Evolutionary conservation across 2,797 vertebrate species (phyloP).

Genomic region (Bucorvus abyssinicus): DNA sequence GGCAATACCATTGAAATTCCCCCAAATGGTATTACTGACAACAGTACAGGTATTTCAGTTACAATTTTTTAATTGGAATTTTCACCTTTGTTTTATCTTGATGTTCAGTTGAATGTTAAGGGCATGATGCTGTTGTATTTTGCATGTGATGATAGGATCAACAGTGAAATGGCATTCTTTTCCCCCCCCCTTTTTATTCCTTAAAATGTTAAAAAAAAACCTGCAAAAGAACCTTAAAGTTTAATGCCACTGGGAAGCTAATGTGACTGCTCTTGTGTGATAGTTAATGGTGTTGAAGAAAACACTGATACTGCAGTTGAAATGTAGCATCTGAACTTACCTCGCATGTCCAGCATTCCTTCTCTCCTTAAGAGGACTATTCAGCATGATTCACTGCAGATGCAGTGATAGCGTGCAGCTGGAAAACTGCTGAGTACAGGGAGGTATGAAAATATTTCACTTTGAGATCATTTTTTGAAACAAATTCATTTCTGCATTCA

Average conservation of each 20-base stretch:
- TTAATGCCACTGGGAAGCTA: constrained; percentile 22
- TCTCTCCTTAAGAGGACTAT: constrained; percentile 37
- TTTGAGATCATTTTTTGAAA: constrained; percentile 40
- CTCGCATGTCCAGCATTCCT: constrained; percentile 28
- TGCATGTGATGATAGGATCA: not conserved
- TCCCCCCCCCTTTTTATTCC: not conserved
- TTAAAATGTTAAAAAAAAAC: not conserved
- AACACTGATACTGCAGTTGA: not conserved
- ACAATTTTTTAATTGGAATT: not conserved
- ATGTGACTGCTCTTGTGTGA: constrained; percentile 31
- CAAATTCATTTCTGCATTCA: not conserved
- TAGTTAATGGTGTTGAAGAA: constrained; percentile 25
- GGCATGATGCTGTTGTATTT: not conserved
- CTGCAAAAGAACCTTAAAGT: not conserved
- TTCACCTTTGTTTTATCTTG: not conserved
- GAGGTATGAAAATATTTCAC: constrained; percentile 42
- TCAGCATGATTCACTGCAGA: constrained; percentile 62
- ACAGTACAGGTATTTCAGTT: not conserved
- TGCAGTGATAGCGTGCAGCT: constrained; percentile 34
- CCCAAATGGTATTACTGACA: not conserved
- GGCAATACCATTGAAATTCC: not conserved
- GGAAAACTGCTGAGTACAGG: constrained; percentile 45
- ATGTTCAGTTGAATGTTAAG: not conserved
- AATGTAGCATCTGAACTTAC: constrained; percentile 9
- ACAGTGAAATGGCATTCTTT: not conserved